phyloP scores from a whole-genome alignment of 2,113 vertebrate species.

The Cisticola juncidis region DNA sequence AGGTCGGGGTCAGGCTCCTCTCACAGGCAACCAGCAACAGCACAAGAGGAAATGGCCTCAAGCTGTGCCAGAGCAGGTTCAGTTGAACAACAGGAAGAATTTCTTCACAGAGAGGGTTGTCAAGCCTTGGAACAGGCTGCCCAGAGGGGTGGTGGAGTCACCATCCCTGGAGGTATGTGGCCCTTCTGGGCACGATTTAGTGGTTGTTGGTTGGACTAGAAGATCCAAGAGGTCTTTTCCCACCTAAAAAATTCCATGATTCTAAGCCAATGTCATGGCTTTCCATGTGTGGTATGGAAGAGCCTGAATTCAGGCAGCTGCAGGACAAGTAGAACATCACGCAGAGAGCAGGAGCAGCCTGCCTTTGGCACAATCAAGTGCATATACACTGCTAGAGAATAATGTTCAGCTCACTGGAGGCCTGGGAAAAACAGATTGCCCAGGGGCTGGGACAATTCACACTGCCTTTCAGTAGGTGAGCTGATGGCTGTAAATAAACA shows the following conservation, averaged over 20 bases:
- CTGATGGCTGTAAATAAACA: conserved; percentile 38
- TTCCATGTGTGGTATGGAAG: background rate
- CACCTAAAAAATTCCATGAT: background rate
- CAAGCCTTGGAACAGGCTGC: background rate
- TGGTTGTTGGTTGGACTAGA: background rate
- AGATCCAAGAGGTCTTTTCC: background rate
- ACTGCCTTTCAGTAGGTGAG: background rate
- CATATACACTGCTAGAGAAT: background rate
- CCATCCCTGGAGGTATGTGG: background rate
- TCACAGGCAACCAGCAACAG: background rate
- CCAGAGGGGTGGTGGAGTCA: background rate
- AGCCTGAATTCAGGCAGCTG: background rate
- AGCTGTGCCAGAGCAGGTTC: background rate
- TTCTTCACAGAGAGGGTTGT: background rate
- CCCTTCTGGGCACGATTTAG: background rate
- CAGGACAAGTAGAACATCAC: background rate
- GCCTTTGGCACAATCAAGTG: background rate
- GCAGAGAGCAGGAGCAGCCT: background rate
- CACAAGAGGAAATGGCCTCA: background rate
- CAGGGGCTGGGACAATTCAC: background rate
- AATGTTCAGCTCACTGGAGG: background rate
- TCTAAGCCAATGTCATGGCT: background rate
- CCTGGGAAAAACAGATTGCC: background rate
- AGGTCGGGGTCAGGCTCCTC: background rate
- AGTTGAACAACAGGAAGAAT: background rate